Evolutionary conservation across 2,888 invertebrate species (phyloP), one percentile per base, ranked within the genome.

Genomic region (Eupithecia insigniata): DNA sequence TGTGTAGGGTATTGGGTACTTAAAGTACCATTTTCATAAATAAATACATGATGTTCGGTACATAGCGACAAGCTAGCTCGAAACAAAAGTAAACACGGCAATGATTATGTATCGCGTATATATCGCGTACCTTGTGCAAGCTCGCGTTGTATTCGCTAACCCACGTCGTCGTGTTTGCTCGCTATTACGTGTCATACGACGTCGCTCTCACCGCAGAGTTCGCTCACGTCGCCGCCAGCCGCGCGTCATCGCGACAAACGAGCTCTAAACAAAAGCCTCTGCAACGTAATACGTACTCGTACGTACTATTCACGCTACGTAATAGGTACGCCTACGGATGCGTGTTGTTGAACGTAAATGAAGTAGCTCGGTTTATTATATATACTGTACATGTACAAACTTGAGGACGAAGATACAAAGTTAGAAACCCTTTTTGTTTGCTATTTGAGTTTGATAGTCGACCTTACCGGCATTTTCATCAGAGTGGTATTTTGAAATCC

Each of bases 221-320:
- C 28, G n/a, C 60, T 6, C 30, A 60, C 60, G 60, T 60, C 22
- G 39, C 30, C 16, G 8, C 18, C 28, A 46, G 46, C 51, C 46
- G 46, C 30, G 28, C 30, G 7, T 43, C 65, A 60, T 60, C 16
- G 60, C 60, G 60, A 60, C 60, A 60, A 60, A 60, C 60, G 60
- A 60, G 30, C 60, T 28, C 60, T 60, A 60, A 60, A 60, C 60
- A 60, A 60, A 58, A 60, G 30, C 60, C 60, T 60, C 28, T 30
- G 30, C 60, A 18, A 30, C 60, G 60, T 60, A 30, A 30, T 55
- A 55, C 55, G 26, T 14, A 55, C 5, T 3, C 6, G 46, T 51
- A 51, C 51, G 8, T 46, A 46, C 55, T 55, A 5, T 55, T 26
- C 22, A 55, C 1, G 12, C 2, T 26, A 26, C 55, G 55, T 55